Conservation (phyloP, 2,113 vertebrate genomes). For the Petrocephalus microphthalmus region DNA sequence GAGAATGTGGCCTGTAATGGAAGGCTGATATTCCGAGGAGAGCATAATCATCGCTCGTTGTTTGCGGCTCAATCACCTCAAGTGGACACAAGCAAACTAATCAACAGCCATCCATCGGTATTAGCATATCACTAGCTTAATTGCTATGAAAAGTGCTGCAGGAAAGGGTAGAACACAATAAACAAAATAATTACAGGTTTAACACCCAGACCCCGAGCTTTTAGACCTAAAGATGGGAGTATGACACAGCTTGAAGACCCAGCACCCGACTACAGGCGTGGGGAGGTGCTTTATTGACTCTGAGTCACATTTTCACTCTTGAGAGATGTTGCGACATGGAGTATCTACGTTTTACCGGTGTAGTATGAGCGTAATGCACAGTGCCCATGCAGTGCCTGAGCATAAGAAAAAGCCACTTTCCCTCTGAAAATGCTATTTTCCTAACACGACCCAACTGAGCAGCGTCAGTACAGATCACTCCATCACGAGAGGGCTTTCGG, state of each 20-base stretch:
- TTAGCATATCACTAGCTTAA: neutral
- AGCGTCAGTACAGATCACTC: neutral
- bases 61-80: neutral
- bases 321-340: neutral
- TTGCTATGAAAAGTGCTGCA: neutral
- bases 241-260: neutral
- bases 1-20: neutral
- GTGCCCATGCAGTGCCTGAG: neutral
- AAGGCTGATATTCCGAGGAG: neutral
- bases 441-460: neutral
- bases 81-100: conserved; percentile 39
- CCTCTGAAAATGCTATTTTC: neutral
- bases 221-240: neutral
- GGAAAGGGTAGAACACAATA: neutral
- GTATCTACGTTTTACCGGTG: neutral
- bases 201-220: neutral
- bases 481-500: neutral
- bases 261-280: neutral
- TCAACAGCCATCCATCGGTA: conserved; percentile 38
- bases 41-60: neutral
- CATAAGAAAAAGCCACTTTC: neutral
- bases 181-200: neutral
- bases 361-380: neutral
- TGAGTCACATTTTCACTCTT: neutral
- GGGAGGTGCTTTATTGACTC: neutral